Base-by-base conservation (phyloP, 2,113 vertebrate species). In the Hystrix cristata region DNA sequence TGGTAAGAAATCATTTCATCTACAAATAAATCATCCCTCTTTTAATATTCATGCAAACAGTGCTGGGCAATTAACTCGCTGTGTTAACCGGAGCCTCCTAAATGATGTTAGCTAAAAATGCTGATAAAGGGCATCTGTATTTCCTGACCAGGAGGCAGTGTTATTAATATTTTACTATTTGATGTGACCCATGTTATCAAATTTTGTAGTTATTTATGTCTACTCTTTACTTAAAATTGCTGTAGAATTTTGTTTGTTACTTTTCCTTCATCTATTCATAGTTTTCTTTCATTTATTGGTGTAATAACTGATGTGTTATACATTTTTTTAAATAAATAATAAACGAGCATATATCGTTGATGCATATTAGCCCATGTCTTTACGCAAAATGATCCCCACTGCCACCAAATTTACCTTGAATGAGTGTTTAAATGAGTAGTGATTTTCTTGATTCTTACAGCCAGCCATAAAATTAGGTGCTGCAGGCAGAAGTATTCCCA, bases 1-100 rank as follows among this genome's bases (percentile, higher is more conserved):
- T 91, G 87, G 34, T 60, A 51, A 82, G 25, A 93, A 71, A 59
- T 67, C n/a, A 55, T 85, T 92, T 95, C 72, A n/a, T 86, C 84
- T 86, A 23, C 55, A 89, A 91, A 72, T 78, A 87, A 84, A 53
- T 11, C 74, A 18, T 55, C 15, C 21, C 23, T 79, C 78, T 82
- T 83, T 82, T 59, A 57, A 57, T 74, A 71, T 76, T n/a, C 53
- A 84, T 46, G 43, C 18, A 74, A 38, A 31, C 34, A 23, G 12
- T 65, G 12, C 57, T 69, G 0, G n/a, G 43, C 43, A 62, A 5
- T 74, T 80, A 72, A 60, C 71, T 79, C 29, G 13, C 65, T 34
- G 0, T 25, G 15, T 16, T 85, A 71, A 43, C 64, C 31, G 27
- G 84, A 87, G 57, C 57, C 29, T 43, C 59, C 11, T 18, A 14